phyloP scores from a whole-genome alignment of 2,797 vertebrate genomes.

The Accipiter fasciatus region DNA sequence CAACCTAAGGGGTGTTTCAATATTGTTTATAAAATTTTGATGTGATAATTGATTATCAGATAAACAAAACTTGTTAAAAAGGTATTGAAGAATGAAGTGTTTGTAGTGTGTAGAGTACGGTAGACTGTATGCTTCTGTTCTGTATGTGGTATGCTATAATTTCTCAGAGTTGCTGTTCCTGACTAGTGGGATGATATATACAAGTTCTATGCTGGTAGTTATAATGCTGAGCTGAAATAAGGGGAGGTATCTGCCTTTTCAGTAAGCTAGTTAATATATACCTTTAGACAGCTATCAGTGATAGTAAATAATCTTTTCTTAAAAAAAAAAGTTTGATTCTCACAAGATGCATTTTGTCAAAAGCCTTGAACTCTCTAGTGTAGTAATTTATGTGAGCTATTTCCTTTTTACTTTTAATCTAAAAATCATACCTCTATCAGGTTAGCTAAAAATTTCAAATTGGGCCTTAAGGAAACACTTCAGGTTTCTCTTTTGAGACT shows the following conservation, averaged over 20 bases:
- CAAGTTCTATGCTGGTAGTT: not conserved
- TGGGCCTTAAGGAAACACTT: not conserved
- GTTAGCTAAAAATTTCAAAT: not conserved
- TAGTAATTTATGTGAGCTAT: not conserved
- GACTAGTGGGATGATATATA: not conserved
- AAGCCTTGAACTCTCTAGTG: not conserved
- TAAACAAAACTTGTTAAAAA: not conserved
- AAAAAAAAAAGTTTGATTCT: not conserved
- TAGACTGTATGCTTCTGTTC: not conserved
- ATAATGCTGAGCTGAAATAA: not conserved
- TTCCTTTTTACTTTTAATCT: not conserved
- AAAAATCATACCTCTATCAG: accelerated
- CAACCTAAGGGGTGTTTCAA: accelerated
- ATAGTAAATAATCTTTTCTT: not conserved
- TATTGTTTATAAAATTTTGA: not conserved
- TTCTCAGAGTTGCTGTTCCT: not conserved
- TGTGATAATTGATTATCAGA: not conserved
- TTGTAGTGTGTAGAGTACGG: not conserved
- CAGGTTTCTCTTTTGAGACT: not conserved
- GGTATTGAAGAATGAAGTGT: not conserved
- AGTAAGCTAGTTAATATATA: not conserved
- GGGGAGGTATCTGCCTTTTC: not conserved
- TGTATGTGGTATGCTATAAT: not conserved
- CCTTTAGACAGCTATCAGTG: not conserved
- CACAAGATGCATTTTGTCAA: not conserved